Evolutionary conservation across 1,140 invertebrate species (phyloP).

Genomic region (Drosophila pruinosa): DNA sequence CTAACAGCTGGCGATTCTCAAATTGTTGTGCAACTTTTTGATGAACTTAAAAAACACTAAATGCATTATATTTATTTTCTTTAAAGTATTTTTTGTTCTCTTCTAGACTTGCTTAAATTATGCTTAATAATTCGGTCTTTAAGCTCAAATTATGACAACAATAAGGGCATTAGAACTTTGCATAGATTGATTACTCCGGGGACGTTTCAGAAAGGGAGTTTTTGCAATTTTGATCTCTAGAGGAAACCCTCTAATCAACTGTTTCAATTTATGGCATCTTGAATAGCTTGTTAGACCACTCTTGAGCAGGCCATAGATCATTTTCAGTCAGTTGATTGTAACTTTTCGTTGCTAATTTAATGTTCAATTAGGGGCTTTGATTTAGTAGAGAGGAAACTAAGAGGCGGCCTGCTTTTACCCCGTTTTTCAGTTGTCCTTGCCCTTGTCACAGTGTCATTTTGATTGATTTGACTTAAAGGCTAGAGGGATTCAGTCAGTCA

Average conservation of each 20-base stretch:
- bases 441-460: conserved; percentile 32
- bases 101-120: neutral
- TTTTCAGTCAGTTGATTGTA: conserved; percentile 1
- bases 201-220: neutral
- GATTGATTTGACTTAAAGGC: conserved; percentile 55
- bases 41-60: no score
- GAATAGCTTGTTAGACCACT: neutral
- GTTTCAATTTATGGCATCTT: neutral
- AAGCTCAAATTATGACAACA: neutral
- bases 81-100: neutral
- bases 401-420: neutral
- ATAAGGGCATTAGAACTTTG: neutral
- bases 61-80: neutral
- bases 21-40: no score
- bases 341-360: conserved; percentile 57
- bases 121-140: neutral
- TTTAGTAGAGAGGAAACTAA: conserved; percentile 2
- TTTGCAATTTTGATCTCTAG: neutral
- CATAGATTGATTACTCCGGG: neutral
- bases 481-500: neutral
- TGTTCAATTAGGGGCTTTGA: conserved; percentile 60
- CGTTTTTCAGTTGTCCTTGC: neutral
- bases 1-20: no score
- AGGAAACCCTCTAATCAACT: neutral
- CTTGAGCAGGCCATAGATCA: conserved; percentile 5